Evolutionary conservation across 2,888 invertebrate genomes (phyloP).

Genomic region (Microctonus brassicae): DNA sequence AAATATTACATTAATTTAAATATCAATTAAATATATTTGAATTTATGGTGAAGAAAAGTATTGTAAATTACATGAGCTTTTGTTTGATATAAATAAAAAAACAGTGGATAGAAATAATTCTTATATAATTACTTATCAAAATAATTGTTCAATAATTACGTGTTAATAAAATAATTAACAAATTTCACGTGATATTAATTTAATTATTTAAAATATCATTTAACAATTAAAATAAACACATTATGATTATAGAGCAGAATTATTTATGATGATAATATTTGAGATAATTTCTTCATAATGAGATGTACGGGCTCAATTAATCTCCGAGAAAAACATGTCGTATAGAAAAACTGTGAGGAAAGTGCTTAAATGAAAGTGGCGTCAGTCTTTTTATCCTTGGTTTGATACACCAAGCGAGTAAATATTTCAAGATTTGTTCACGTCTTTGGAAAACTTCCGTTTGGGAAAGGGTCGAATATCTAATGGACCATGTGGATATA

Average conservation of each 20-base stretch:
- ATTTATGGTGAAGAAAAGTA: no score
- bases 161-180: no score
- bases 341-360: not conserved
- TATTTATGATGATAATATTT: not conserved
- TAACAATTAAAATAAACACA: not conserved
- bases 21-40: no score
- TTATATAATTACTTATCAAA: no score
- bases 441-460: slow-evolving; percentile 14
- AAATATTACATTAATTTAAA: no score
- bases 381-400: not conserved
- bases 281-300: not conserved
- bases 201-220: no score
- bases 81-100: no score
- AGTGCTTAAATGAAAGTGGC: not conserved
- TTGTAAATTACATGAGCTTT: no score
- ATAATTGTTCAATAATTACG: no score
- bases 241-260: not conserved
- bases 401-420: slow-evolving; percentile 17
- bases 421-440: slow-evolving; percentile 27
- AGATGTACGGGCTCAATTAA: not conserved
- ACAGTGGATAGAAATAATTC: no score
- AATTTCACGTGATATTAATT: no score
- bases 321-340: not conserved
- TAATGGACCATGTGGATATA: slow-evolving; percentile 44
- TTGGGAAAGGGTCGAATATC: slow-evolving; percentile 19